phyloP scores from a whole-genome alignment of 2,113 vertebrate genomes.

The Oceanites oceanicus region DNA sequence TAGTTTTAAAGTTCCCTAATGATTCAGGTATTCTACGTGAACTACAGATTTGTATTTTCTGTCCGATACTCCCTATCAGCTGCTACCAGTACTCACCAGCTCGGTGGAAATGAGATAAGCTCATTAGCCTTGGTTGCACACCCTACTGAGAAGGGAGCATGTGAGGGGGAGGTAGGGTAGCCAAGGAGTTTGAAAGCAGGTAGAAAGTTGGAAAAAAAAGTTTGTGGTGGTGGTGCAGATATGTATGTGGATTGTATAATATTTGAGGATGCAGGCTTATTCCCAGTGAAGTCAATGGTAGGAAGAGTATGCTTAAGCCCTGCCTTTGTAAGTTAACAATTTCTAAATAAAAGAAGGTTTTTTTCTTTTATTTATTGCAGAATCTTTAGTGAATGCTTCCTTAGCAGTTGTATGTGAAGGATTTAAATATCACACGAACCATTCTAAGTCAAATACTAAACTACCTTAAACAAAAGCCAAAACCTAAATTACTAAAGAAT shows the following conservation, averaged over 20 bases:
- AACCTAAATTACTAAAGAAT: not conserved
- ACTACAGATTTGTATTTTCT: constrained; percentile 56
- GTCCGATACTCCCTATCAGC: constrained; percentile 49
- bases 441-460: not conserved
- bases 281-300: not conserved
- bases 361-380: not conserved
- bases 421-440: not conserved
- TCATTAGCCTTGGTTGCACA: constrained; percentile 43
- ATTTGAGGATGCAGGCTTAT: not conserved
- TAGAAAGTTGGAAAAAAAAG: not conserved
- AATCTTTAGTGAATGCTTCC: not conserved
- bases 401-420: not conserved
- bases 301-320: not conserved
- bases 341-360: not conserved
- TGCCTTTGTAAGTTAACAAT: not conserved
- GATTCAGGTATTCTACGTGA: constrained; percentile 61
- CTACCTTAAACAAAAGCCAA: not conserved
- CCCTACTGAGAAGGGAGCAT: not conserved
- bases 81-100: constrained; percentile 33
- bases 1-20: constrained; percentile 70
- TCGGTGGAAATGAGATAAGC: constrained; percentile 39
- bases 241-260: not conserved
- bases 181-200: not conserved
- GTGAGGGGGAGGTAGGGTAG: not conserved
- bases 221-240: not conserved